These are phyloP conservation scores for Drosophila grimshawi DNA, from an alignment of 1,140 invertebrate genomes.

Conservation along the genomic window DNA sequence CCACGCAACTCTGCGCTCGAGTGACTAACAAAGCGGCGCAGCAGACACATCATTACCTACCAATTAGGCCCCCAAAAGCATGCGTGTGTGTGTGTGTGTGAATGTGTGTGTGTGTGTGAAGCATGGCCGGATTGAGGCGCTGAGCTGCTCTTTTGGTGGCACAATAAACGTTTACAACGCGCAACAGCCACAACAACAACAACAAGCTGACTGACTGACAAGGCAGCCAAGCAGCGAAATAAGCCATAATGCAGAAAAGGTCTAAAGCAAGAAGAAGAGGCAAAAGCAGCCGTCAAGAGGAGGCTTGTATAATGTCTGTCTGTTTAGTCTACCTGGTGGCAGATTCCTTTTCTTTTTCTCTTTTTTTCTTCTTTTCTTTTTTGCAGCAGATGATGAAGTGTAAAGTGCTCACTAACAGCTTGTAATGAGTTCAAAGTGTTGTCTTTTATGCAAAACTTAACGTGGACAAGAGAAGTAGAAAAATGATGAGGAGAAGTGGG, in stretches of 20 bases:
- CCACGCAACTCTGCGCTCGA: conserved; percentile 60
- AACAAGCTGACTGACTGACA: conserved; percentile 61
- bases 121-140: conserved; percentile 2
- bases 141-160: conserved; percentile 64
- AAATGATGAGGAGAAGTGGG: not conserved
- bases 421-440: conserved; percentile 73
- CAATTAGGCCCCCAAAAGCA: conserved; percentile 77
- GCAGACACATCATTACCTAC: conserved; percentile 84
- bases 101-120: conserved; percentile 40
- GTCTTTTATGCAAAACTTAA: conserved; percentile 47
- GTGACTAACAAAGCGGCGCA: conserved; percentile 75
- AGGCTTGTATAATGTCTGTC: conserved; percentile 3
- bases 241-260: conserved; percentile 67
- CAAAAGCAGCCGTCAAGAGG: not conserved
- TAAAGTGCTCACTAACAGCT: conserved; percentile 79
- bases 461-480: not conserved
- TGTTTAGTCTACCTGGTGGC: conserved; percentile 28
- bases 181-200: conserved; percentile 11
- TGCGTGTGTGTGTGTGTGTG: conserved; percentile 55
- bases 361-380: not conserved
- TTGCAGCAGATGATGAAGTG: conserved; percentile 67
- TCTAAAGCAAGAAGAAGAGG: conserved; percentile 9
- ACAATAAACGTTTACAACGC: conserved; percentile 78
- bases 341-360: conserved; percentile 3
- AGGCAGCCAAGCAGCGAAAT: conserved; percentile 56